Percentiles rank a stretch among this genome's conserved stretches.
Conservation (phyloP, 2,797 vertebrate genomes). For the Clamator glandarius region DNA sequence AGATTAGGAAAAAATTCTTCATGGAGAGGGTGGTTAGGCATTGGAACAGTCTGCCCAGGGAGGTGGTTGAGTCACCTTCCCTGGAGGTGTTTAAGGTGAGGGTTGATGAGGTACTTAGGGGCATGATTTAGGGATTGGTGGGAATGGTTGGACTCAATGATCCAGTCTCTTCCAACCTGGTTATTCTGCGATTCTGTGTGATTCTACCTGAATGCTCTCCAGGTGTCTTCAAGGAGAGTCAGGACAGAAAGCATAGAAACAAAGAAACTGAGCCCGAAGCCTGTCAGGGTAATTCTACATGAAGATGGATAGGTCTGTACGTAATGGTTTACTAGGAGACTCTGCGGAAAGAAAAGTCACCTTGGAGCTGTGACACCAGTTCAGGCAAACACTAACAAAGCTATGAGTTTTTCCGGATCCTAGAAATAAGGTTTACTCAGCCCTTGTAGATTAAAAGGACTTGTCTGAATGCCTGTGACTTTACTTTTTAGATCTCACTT, state of each 20-base stretch:
- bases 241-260: not conserved
- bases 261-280: not conserved
- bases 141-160: too few species aligned
- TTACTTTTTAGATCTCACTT: not conserved
- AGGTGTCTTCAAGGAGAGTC: not conserved
- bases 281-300: too few species aligned
- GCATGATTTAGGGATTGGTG: too few species aligned
- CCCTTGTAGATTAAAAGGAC: not conserved
- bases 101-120: too few species aligned
- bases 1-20: too few species aligned
- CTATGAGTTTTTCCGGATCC: not conserved
- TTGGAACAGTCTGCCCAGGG: too few species aligned
- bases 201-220: not conserved
- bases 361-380: not conserved
- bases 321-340: not conserved
- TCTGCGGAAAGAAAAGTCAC: not conserved
- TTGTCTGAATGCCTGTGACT: not conserved
- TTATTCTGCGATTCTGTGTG: too few species aligned
- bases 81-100: too few species aligned
- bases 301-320: not conserved
- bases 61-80: too few species aligned
- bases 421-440: not conserved
- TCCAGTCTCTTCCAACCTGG: too few species aligned
- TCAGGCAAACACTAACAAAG: not conserved
- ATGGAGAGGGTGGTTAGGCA: too few species aligned